Conservation (phyloP, 2,113 vertebrate species). For the Macquaria australasica region DNA sequence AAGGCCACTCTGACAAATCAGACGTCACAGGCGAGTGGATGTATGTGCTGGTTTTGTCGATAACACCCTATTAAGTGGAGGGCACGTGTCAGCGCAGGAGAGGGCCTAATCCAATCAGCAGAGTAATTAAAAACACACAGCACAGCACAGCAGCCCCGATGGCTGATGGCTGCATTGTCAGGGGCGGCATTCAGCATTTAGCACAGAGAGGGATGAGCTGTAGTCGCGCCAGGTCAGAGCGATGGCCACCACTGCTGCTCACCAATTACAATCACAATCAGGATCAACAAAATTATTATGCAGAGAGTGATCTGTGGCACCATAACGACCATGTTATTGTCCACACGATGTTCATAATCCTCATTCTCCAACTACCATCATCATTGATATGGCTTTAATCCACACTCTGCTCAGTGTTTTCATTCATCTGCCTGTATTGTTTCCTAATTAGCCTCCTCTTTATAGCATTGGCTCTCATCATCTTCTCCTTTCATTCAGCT, state of each 20-base stretch:
- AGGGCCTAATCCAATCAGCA: slow-evolving; percentile 70
- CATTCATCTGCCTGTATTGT: slow-evolving; percentile 8
- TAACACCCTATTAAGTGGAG: slow-evolving; percentile 65
- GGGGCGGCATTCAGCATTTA: slow-evolving; percentile 54
- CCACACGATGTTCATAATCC: slow-evolving; percentile 11
- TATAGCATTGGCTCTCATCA: slow-evolving; percentile 23
- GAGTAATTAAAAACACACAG: slow-evolving; percentile 77
- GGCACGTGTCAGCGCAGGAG: slow-evolving; percentile 67
- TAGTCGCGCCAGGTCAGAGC: slow-evolving; percentile 28
- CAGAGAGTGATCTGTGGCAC: background rate
- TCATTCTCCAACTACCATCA: background rate
- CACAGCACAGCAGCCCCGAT: slow-evolving; percentile 70
- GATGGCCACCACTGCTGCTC: slow-evolving; percentile 24
- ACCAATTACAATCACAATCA: slow-evolving; percentile 22
- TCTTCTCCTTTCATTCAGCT: slow-evolving; percentile 24
- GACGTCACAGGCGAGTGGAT: slow-evolving; percentile 56
- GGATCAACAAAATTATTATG: background rate
- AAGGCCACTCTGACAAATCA: slow-evolving; percentile 50
- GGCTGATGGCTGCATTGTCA: slow-evolving; percentile 69
- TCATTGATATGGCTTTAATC: slow-evolving; percentile 22
- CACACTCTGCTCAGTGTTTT: slow-evolving; percentile 20
- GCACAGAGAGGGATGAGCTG: slow-evolving; percentile 30
- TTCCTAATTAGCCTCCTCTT: slow-evolving; percentile 50
- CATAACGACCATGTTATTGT: background rate
- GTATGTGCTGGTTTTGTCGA: slow-evolving; percentile 62